phyloP scores from a whole-genome alignment of 2,797 vertebrate species.

The Denticeps clupeoides region DNA sequence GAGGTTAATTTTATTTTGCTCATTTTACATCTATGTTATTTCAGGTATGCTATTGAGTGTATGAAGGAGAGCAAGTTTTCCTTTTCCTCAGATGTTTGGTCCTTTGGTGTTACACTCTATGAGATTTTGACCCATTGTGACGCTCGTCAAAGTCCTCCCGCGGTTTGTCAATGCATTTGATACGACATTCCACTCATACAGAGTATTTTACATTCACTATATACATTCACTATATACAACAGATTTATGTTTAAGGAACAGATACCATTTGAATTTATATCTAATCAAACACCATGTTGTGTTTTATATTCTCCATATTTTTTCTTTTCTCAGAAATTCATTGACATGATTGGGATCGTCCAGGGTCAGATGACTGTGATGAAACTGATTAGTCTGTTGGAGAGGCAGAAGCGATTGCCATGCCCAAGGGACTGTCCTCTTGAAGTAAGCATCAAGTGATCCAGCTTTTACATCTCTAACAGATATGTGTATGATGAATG shows the following conservation, averaged over 20 bases:
- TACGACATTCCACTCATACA: background rate
- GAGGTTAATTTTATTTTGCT: background rate
- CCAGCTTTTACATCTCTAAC: too few species aligned
- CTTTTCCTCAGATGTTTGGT: slow-evolving; percentile 84
- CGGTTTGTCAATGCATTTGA: slow-evolving; percentile 45
- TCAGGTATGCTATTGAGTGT: slow-evolving; percentile 87
- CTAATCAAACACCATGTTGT: too few species aligned
- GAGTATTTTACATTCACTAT: too few species aligned
- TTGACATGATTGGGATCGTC: slow-evolving; percentile 62
- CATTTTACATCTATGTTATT: background rate
- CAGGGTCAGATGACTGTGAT: slow-evolving; percentile 69
- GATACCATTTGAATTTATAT: too few species aligned
- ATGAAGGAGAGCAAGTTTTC: slow-evolving; percentile 85
- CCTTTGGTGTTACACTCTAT: slow-evolving; percentile 84
- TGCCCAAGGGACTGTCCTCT: slow-evolving; percentile 64
- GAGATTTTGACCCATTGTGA: slow-evolving; percentile 83
- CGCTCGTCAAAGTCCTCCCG: slow-evolving; percentile 63
- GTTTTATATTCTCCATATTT: too few species aligned
- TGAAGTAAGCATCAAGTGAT: slow-evolving; percentile 74
- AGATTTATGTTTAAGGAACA: too few species aligned
- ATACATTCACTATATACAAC: too few species aligned
- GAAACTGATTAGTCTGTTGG: slow-evolving; percentile 66
- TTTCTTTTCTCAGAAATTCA: slow-evolving; percentile 82
- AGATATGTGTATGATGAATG: slow-evolving; percentile 7
- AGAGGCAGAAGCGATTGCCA: slow-evolving; percentile 58